Conservation (phyloP, 2,113 vertebrate species). For the Seriola rivoliana region DNA sequence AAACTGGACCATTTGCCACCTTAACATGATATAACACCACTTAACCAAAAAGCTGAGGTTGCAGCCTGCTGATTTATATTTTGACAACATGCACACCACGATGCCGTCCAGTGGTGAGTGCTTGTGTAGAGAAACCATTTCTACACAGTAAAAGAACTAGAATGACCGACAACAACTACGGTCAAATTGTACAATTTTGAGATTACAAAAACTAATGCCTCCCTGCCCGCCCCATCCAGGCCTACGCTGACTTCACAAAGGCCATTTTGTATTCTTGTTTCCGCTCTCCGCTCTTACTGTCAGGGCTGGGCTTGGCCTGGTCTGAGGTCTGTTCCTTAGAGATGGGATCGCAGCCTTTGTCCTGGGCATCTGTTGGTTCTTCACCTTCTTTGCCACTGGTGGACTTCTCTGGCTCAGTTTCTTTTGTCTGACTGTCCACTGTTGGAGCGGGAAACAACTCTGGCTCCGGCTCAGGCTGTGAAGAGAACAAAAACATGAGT, state of each 20-base stretch:
- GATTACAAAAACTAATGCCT: slow-evolving; percentile 43
- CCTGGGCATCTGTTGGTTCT: slow-evolving; percentile 75
- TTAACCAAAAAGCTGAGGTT: background rate
- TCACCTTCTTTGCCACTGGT: slow-evolving; percentile 80
- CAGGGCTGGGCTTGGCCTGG: slow-evolving; percentile 69
- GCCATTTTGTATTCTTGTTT: slow-evolving; percentile 88
- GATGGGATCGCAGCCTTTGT: slow-evolving; percentile 20
- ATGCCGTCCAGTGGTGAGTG: background rate
- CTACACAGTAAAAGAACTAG: slow-evolving; percentile 3
- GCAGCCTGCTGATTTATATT: background rate
- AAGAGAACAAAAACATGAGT: background rate
- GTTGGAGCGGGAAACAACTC: slow-evolving; percentile 61
- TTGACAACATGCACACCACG: slow-evolving; percentile 6
- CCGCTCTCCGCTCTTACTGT: slow-evolving; percentile 83
- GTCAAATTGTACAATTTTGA: slow-evolving; percentile 53
- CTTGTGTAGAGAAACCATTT: background rate
- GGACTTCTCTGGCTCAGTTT: slow-evolving; percentile 59
- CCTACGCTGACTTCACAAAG: slow-evolving; percentile 80
- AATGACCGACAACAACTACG: slow-evolving; percentile 34
- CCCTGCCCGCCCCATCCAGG: background rate
- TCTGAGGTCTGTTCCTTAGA: slow-evolving; percentile 76
- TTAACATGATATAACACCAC: background rate
- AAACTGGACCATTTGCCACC: slow-evolving; percentile 1
- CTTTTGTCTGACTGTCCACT: slow-evolving; percentile 36
- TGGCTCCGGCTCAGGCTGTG: slow-evolving; percentile 59